Evolutionary conservation across 37 sponge, comb jelly and placozoan genomes (phyloP), one percentile per base, ranked within the genome.

Genomic region (Aplysina aerophoba): DNA sequence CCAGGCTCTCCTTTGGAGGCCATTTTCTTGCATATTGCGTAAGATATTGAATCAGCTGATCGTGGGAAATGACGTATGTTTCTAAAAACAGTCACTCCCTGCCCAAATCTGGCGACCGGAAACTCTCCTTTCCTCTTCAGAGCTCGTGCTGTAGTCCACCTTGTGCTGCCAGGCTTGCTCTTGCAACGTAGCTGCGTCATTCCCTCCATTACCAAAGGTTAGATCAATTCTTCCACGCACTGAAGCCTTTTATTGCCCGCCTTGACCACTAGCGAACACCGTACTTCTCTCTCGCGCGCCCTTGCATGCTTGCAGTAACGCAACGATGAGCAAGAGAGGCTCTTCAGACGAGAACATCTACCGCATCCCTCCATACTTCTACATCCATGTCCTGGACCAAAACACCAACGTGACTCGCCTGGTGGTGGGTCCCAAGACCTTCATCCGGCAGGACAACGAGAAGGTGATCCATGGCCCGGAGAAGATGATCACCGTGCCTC

Each of bases 361-460:
- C 89, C 93, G 97, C 25, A 99, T 99, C n/a, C 97, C 99, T 30
- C 99, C 99, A 20, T 95, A 99, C 87, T 99, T 88, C 92, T 99
- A 99, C 85, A 73, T 99, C 81, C 99, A 99, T 77, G 97, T 99
- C 4, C 82, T 99, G 86, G 99, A 99, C 85, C 96, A 96, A 87
- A 99, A 96, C 89, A 93, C 94, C 77, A 99, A 96, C 74, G 94
- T 95, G 24, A 97, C 97, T 57, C 93, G 91, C 62, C 55, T 95
- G 38, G 94, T 87, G 55, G 64, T 91, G 0, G 99, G 99, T 31
- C 99, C 97, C 2, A 85, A 87, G 89, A 99, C 99, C 79, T 99
- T 89, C 94, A 95, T 99, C 85, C 90, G 99, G 11, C 99, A 99
- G 86, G 99, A 99, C 88, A 99, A 99, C 60, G 99, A 99, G 87